Evolutionary conservation across 2,888 invertebrate genomes (phyloP), one percentile per base, ranked within the genome.

Genomic region (Eurytoma californica): DNA sequence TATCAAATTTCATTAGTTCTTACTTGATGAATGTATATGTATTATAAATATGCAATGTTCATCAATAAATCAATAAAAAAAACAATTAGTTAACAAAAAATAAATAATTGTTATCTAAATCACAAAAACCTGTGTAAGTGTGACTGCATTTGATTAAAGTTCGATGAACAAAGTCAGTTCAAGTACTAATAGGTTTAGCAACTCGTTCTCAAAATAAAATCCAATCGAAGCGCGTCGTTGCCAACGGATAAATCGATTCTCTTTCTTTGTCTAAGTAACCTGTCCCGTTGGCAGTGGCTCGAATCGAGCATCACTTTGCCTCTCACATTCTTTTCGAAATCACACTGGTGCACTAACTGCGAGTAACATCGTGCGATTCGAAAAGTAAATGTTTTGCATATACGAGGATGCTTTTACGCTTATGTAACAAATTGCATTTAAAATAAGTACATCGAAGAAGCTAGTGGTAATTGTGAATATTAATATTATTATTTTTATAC

Each of bases 141-240:
- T 53, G 24, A 58, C 16, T 47, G 57, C 30, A 47, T 63, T 24
- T 20, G 20, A 55, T 47, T 39, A 68, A 61, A 76, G 47, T 67
- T 80, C 79, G 74, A 80, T 82, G 82, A 80, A 82, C 82, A 12
- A 65, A 77, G 77, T 82, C 80, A 75, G 79, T 80, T 77, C 70
- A 74, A 79, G 57, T 57, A 74, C 61, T 47, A 60, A 20, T 55
- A 39, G 4, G 28, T 53, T 47, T 61, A 3, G 39, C 55, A 70
- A 55, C 60, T 49, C 20, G 16, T 55, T 67, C 76, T 75, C 83
- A 85, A 87, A 87, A 87, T 86, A 86, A 88, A 87, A 82, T 79
- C 49, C 86, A 84, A 86, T 82, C 87, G 85, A 87, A 85, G 28
- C 69, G 88, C 89, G 85, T 88, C 87, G 87, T 87, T 83, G 86